A percentile compares a stretch with the other conserved stretches of the same genome.
Conservation (phyloP, 2,888 invertebrate genomes). For the Bellardia pandia region DNA sequence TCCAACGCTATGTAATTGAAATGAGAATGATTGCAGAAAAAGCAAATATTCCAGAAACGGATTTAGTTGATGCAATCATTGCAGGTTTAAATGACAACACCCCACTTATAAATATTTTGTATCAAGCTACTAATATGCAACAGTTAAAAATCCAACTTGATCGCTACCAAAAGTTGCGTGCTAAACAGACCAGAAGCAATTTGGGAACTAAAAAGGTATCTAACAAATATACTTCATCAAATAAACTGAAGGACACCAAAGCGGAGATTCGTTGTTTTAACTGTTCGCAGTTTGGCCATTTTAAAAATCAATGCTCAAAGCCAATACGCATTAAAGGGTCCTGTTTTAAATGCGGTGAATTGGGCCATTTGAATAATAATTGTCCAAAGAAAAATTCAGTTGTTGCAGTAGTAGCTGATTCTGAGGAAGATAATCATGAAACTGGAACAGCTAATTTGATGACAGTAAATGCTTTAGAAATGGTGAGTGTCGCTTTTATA, state of each 20-base stretch:
- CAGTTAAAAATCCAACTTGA: neutral
- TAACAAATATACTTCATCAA: neutral
- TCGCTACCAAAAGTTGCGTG: neutral
- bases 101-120: neutral
- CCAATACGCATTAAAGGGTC: conserved; percentile 14
- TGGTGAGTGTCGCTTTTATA: conserved; percentile 17
- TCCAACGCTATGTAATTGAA: conserved; percentile 18
- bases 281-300: conserved; percentile 12
- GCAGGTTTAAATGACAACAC: neutral
- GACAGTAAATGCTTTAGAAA: conserved; percentile 1
- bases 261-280: conserved; percentile 16
- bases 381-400: neutral
- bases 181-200: neutral
- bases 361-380: neutral
- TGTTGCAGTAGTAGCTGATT: neutral
- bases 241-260: neutral
- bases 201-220: neutral
- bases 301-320: conserved; percentile 9
- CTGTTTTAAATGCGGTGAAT: neutral
- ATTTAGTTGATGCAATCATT: neutral
- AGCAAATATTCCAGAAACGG: neutral
- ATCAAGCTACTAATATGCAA: neutral
- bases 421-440: neutral
- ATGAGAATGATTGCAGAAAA: conserved; percentile 2
- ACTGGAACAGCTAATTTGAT: conserved; percentile 1